Evolutionary conservation across 2,888 invertebrate species (phyloP).

Genomic region (Drosophila cracens): DNA sequence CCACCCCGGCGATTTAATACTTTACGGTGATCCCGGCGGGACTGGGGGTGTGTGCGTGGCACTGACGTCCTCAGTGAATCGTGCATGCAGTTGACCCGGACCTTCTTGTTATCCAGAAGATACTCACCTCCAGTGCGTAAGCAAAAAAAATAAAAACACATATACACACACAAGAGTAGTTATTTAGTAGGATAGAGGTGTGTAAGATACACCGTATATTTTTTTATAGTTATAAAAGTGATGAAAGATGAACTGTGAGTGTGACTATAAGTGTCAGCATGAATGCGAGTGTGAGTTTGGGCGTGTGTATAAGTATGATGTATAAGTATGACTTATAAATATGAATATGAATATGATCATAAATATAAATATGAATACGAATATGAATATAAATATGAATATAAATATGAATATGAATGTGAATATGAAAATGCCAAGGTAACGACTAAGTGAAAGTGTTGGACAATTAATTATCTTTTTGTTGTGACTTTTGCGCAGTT

Average conservation of each 20-base stretch:
- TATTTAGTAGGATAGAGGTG: conserved; percentile 21
- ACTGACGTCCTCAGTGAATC: too few relatives aligned
- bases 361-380: too few relatives aligned
- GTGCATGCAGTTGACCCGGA: too few relatives aligned
- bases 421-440: neutral
- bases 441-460: neutral
- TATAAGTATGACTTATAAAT: too few relatives aligned
- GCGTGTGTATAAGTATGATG: too few relatives aligned
- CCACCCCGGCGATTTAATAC: too few relatives aligned
- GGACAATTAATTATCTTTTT: neutral
- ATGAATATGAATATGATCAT: too few relatives aligned
- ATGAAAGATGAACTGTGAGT: neutral
- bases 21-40: too few relatives aligned
- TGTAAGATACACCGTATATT: neutral
- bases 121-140: too few relatives aligned
- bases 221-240: neutral
- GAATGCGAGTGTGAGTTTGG: neutral
- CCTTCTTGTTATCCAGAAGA: too few relatives aligned
- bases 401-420: neutral
- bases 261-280: neutral
- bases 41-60: too few relatives aligned
- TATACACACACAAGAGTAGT: conserved; percentile 5
- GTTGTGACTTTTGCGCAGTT: neutral
- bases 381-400: too few relatives aligned
- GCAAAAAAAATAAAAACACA: neutral